Base-by-base conservation (phyloP, 2,797 vertebrate genomes). In the Centroberyx gerrardi region DNA sequence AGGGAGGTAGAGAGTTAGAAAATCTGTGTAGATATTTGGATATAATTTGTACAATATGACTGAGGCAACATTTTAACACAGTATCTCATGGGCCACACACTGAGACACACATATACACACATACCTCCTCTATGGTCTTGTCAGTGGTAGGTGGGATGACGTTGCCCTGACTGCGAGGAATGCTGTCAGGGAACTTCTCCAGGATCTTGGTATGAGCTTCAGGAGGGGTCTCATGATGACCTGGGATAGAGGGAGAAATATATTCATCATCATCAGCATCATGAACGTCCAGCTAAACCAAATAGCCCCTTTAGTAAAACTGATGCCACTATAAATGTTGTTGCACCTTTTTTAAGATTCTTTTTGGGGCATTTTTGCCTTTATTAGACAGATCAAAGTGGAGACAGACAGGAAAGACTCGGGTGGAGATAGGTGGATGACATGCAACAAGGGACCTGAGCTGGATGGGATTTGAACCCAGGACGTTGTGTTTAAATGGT, bases 151-250 rank as follows among this genome's bases (percentile, higher is more conserved):
- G 96, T 5, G 97, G 97, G 81, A 99, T 99, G 88, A 99, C 93
- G 0, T 97, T 98, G 90, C 95, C 96, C 54, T 95, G 96, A 70
- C 94, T 95, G 69, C 95, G 97, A 1, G 97, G 97, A 68, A 99
- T 92, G 42, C 94, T 97, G 79, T 96, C 95, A 0, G 98, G 98
- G 82, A 99, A 99, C 77, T 93, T 96, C 90, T 99, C 97, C 86
- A 99, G 94, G 87, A 99, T 95, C 91, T 97, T 98, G 44, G 93
- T 97, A 42, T 98, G 97, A 1, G 98, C 97, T 49, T 97, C 97
- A 18, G 97, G 94, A 0, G 98, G 98, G 0, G 96, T 98, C 91
- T 99, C 98, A 9, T 99, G 98, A 85, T 99, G 98, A 73, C 98
- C 98, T 99, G 86, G 22, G 63, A 68, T 17, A 51, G 13, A 62